A percentile compares a stretch with the other conserved stretches of the same genome.
phyloP scores from a whole-genome alignment of 2,797 vertebrate genomes.

The Crocodylus rhombifer region DNA sequence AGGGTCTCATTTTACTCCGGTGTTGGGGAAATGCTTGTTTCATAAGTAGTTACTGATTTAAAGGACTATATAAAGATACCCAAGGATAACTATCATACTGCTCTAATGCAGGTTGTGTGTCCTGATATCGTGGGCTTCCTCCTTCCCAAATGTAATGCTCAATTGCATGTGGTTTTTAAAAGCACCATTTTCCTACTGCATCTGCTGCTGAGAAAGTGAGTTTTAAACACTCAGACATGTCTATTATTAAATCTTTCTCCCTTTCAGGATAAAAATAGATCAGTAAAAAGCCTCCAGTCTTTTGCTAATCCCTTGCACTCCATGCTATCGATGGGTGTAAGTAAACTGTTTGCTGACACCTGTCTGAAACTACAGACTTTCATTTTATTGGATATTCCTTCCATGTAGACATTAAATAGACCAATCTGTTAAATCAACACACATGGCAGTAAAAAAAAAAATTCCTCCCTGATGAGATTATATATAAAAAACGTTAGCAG shows the following conservation, averaged over 20 bases:
- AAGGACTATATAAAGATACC: not conserved
- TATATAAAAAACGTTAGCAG: not conserved
- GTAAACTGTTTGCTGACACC: not conserved
- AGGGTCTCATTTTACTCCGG: not conserved
- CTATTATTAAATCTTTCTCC: constrained; percentile 25
- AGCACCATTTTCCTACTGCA: not conserved
- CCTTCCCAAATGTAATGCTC: not conserved
- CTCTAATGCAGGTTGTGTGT: not conserved
- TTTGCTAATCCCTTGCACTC: not conserved
- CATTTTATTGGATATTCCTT: not conserved
- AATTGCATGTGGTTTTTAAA: not conserved
- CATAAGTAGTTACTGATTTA: not conserved
- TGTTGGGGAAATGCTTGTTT: not conserved
- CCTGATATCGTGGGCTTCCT: not conserved
- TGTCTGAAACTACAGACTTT: not conserved
- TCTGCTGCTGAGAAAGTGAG: constrained; percentile 17
- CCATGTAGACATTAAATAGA: not conserved
- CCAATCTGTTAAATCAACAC: not conserved
- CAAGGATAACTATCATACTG: not conserved
- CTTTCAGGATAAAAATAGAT: constrained; percentile 25
- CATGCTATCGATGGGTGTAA: not conserved
- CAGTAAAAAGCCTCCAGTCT: not conserved
- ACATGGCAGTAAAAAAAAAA: not conserved
- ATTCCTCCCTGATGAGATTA: constrained; percentile 5
- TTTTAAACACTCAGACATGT: not conserved